phyloP scores from a whole-genome alignment of 2,113 vertebrate species.

The Neoarius graeffei region DNA sequence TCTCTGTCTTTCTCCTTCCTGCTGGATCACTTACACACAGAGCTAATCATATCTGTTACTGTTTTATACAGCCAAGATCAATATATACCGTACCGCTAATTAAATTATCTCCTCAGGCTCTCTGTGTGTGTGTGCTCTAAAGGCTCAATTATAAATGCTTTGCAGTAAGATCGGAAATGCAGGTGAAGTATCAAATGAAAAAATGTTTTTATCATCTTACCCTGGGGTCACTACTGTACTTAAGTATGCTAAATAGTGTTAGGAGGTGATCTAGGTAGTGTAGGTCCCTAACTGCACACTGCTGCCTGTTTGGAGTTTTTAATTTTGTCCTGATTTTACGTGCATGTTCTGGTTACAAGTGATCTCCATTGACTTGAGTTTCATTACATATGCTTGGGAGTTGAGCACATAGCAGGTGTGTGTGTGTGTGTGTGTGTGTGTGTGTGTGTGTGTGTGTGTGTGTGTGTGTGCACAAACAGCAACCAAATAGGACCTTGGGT shows the following conservation, averaged over 20 bases:
- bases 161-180: neutral
- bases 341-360: neutral
- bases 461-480: neutral
- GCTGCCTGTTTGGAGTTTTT: neutral
- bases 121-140: neutral
- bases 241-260: neutral
- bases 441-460: neutral
- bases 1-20: neutral
- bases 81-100: conserved; percentile 11
- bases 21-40: conserved; percentile 16
- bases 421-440: neutral
- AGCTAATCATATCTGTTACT: conserved; percentile 17
- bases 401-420: neutral
- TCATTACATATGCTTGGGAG: neutral
- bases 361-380: neutral
- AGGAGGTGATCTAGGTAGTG: neutral
- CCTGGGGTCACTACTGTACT: neutral
- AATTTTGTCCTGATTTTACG: neutral
- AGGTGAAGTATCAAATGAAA: neutral
- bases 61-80: conserved; percentile 8
- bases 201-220: neutral
- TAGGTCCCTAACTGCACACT: conserved; percentile 1
- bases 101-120: neutral
- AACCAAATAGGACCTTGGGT: neutral
- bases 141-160: neutral